phyloP scores from a whole-genome alignment of 2,113 vertebrate species.

The Struthio camelus region DNA sequence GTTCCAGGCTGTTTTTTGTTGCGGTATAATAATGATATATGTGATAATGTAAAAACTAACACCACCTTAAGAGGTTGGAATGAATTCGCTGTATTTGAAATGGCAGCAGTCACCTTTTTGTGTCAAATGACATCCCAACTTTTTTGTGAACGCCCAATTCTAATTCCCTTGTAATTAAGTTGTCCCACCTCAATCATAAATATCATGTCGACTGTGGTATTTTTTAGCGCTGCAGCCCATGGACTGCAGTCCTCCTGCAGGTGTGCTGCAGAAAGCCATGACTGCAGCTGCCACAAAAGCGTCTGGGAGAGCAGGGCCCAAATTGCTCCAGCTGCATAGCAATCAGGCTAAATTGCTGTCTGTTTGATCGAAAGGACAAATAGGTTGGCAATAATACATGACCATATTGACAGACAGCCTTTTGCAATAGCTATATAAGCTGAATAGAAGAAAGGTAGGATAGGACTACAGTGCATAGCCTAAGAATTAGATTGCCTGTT shows the following conservation, averaged over 20 bases:
- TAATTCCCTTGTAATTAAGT: neutral
- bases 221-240: neutral
- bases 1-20: neutral
- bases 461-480: neutral
- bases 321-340: slow-evolving; percentile 19
- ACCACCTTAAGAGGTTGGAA: accelerated
- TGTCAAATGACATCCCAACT: neutral
- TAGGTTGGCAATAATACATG: neutral
- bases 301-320: neutral
- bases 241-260: slow-evolving; percentile 38
- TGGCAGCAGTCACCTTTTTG: neutral
- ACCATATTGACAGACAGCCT: neutral
- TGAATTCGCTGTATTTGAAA: neutral
- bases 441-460: neutral
- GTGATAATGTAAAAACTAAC: neutral
- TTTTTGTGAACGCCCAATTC: neutral
- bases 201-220: neutral
- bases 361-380: slow-evolving; percentile 8
- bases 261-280: slow-evolving; percentile 57
- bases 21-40: neutral
- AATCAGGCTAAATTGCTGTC: slow-evolving; percentile 25
- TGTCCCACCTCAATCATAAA: neutral
- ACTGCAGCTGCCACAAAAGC: slow-evolving; percentile 44
- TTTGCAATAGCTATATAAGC: neutral
- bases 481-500: neutral